Evolutionary conservation across 2,113 vertebrate species (phyloP).

Genomic region (Centropus unirufus): DNA sequence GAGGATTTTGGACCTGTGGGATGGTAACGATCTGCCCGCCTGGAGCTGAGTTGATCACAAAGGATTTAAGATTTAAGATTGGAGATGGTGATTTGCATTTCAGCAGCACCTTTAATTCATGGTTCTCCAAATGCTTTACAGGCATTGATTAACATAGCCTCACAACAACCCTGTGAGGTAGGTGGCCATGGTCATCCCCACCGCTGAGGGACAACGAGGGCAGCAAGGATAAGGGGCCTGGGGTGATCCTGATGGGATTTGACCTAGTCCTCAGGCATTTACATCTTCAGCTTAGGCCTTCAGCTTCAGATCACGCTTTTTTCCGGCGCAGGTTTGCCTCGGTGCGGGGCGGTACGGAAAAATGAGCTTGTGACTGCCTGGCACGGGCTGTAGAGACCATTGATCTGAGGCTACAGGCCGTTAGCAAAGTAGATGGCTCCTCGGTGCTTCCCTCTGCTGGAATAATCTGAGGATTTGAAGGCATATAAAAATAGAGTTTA

Average conservation of each 20-base stretch:
- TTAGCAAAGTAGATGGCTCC: not conserved
- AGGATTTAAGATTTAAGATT: too few species aligned
- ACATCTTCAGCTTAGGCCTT: not conserved
- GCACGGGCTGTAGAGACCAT: not conserved
- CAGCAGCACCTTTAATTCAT: conserved; percentile 53
- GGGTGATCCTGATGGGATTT: not conserved
- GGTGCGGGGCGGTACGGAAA: not conserved
- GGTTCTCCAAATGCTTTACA: not conserved
- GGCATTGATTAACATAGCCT: not conserved
- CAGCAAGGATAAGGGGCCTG: not conserved
- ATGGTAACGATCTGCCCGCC: not conserved
- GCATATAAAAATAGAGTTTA: not conserved
- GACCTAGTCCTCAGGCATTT: not conserved
- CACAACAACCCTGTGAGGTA: conserved; percentile 44
- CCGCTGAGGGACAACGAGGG: not conserved
- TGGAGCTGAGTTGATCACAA: not conserved
- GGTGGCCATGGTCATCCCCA: not conserved
- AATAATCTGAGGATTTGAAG: conserved; percentile 19
- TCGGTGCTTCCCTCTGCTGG: conserved; percentile 24
- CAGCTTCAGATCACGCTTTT: not conserved
- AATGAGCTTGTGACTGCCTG: not conserved
- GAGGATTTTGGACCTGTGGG: not conserved
- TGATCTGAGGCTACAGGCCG: not conserved
- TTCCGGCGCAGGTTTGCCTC: accelerated
- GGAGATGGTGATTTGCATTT: not conserved